Evolutionary conservation across 2,797 vertebrate genomes (phyloP).

Genomic region (Thripadectes ignobilis): DNA sequence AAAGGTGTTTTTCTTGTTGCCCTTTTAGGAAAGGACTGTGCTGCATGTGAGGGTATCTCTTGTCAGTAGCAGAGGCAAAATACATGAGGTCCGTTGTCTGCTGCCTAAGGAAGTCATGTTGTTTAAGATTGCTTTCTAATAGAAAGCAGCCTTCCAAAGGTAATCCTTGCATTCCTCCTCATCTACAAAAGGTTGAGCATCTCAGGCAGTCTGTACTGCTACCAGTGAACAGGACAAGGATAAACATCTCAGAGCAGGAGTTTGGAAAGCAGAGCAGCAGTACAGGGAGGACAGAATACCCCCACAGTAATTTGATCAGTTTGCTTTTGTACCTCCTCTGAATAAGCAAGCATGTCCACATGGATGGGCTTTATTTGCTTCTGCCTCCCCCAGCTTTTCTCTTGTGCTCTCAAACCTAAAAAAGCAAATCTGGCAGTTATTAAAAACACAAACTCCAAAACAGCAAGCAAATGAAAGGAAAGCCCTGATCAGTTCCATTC

Average conservation of each 20-base stretch:
- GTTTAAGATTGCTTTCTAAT: neutral
- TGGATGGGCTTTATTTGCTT: neutral
- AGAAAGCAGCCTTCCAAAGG: neutral
- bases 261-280: neutral
- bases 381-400: neutral
- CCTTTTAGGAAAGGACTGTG: neutral
- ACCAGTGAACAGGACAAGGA: neutral
- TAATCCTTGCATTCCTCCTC: neutral
- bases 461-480: neutral
- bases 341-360: neutral
- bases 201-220: neutral
- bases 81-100: neutral
- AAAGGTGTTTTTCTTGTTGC: neutral
- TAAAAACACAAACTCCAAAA: neutral
- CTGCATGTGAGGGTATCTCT: neutral
- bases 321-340: neutral
- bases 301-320: neutral
- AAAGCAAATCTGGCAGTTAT: neutral
- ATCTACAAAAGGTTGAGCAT: neutral
- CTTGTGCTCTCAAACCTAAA: neutral
- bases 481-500: neutral
- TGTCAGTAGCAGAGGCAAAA: neutral
- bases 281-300: neutral
- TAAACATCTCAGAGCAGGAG: neutral
- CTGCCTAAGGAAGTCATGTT: neutral